Evolutionary conservation across 2,888 invertebrate genomes (phyloP).

Genomic region (Cinara cedri): DNA sequence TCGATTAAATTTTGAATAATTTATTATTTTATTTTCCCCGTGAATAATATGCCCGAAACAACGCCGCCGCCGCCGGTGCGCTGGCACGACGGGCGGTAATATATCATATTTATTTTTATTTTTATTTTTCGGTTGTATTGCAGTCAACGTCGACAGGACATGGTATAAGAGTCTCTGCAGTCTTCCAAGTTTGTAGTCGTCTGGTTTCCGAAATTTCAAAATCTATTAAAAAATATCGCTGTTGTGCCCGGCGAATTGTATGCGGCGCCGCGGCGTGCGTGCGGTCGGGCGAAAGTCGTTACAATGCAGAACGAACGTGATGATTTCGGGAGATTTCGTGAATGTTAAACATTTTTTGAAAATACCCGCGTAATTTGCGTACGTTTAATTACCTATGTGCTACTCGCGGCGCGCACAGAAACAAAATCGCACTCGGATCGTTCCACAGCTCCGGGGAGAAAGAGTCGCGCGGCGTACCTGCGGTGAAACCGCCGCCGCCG

Average conservation of each 20-base stretch:
- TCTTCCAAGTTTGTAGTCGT: no score
- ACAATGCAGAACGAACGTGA: not conserved
- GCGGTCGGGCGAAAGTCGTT: conserved; percentile 14
- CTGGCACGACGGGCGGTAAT: no score
- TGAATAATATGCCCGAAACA: no score
- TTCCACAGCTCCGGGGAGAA: not conserved
- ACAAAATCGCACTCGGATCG: no score
- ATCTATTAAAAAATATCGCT: not conserved
- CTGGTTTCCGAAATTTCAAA: conserved; percentile 3
- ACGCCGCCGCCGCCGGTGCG: no score
- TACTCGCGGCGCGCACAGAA: not conserved
- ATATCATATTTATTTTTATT: no score
- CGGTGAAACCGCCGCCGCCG: no score
- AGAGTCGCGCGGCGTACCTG: not conserved
- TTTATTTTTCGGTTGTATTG: no score
- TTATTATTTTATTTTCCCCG: no score
- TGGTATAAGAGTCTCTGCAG: no score
- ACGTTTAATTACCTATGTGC: not conserved
- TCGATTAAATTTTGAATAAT: no score
- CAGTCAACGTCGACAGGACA: no score
- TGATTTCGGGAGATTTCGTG: not conserved
- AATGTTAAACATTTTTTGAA: not conserved
- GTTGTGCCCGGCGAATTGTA: not conserved
- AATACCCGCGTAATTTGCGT: not conserved
- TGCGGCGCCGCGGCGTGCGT: not conserved